phyloP scores from a whole-genome alignment of 2,113 vertebrate genomes.

The Clarias batrachus region DNA sequence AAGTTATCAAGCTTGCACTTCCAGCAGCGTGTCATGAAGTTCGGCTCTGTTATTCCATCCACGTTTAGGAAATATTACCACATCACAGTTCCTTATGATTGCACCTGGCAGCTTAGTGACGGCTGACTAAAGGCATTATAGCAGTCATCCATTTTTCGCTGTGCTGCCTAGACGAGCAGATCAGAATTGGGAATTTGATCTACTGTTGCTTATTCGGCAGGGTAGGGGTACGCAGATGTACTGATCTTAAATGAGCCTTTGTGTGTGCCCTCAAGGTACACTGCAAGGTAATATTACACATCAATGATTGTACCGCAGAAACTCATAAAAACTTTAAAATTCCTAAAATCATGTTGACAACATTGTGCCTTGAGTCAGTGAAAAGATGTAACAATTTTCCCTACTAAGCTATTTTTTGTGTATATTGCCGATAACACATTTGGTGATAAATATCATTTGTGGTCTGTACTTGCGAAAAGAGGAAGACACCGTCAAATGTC shows the following conservation, averaged over 20 bases:
- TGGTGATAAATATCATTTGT: background rate
- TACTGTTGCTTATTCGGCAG: constrained; percentile 6
- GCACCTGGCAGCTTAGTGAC: constrained; percentile 42
- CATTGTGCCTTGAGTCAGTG: background rate
- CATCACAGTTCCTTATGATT: constrained; percentile 33
- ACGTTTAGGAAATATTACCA: constrained; percentile 32
- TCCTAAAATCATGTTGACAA: constrained; percentile 17
- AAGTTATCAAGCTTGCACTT: constrained; percentile 62
- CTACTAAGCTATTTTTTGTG: constrained; percentile 1
- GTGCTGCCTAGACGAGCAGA: constrained; percentile 37
- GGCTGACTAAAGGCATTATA: constrained; percentile 43
- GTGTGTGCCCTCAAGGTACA: constrained; percentile 22
- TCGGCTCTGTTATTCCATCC: constrained; percentile 20
- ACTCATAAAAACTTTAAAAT: constrained; percentile 20
- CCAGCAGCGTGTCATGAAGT: background rate
- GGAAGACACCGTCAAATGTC: background rate
- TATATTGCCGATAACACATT: background rate
- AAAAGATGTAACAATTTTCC: constrained; percentile 5
- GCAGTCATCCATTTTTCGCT: constrained; percentile 47
- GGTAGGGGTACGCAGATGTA: background rate
- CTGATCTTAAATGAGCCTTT: constrained; percentile 12
- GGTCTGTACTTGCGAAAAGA: background rate
- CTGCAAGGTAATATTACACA: constrained; percentile 4
- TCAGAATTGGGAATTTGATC: constrained; percentile 48
- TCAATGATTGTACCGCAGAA: background rate